Percentiles rank a stretch among this genome's conserved stretches.
Conservation (phyloP, 2,113 vertebrate species). For the Takifugu bimaculatus region DNA sequence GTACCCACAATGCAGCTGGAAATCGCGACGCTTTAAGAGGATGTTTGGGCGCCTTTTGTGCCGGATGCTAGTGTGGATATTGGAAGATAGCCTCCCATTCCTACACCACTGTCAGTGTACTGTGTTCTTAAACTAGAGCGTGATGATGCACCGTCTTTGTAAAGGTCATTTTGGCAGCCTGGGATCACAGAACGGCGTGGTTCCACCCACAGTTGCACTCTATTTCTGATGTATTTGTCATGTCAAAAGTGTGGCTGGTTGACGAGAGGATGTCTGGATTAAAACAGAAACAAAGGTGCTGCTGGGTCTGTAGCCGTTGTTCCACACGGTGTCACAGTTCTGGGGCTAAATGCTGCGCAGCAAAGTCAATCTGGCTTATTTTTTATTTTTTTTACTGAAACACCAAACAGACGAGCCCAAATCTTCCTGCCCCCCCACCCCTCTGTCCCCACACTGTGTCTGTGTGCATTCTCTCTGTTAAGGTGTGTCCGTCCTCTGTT, state of each 20-base stretch:
- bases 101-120: conserved; percentile 57
- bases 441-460: conserved; percentile 56
- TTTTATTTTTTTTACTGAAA: no score
- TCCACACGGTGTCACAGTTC: conserved; percentile 8
- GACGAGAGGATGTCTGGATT: conserved; percentile 19
- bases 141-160: conserved; percentile 38
- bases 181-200: conserved; percentile 33
- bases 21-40: background rate
- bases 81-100: conserved; percentile 55
- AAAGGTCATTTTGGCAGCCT: conserved; percentile 75
- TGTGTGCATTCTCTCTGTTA: conserved; percentile 63
- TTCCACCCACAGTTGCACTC: conserved; percentile 44
- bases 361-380: conserved; percentile 1
- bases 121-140: conserved; percentile 44
- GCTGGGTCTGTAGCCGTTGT: conserved; percentile 33
- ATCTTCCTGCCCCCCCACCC: conserved; percentile 35
- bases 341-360: conserved; percentile 12
- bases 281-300: background rate
- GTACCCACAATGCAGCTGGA: conserved; percentile 55
- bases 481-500: conserved; percentile 67
- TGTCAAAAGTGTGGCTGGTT: conserved; percentile 45
- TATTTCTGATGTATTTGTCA: conserved; percentile 65
- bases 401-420: conserved; percentile 33
- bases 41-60: background rate
- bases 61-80: conserved; percentile 51